A percentile compares a stretch with the other conserved stretches of the same genome.
phyloP scores from a whole-genome alignment of 2,888 invertebrate species.

The Morpho achilles region DNA sequence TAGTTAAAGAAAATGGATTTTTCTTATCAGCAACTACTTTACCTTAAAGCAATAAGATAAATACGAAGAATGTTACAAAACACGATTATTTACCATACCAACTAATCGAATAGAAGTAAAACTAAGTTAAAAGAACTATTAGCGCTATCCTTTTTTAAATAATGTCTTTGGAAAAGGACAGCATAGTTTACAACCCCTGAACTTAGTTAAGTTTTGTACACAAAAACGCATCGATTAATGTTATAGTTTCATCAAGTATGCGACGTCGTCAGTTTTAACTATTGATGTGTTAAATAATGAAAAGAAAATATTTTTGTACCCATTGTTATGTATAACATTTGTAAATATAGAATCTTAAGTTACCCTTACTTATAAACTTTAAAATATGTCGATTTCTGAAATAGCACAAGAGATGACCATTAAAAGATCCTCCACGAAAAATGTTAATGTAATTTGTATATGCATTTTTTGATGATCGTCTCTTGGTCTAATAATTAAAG shows the following conservation, averaged over 20 bases:
- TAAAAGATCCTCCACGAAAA: not conserved
- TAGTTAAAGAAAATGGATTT: too few relatives aligned
- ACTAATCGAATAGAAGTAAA: too few relatives aligned
- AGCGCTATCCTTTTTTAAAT: too few relatives aligned
- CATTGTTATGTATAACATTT: slow-evolving; percentile 15
- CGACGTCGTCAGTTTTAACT: not conserved
- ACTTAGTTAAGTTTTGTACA: too few relatives aligned
- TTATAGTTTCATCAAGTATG: not conserved
- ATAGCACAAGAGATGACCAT: slow-evolving; percentile 4
- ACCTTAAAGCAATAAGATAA: too few relatives aligned
- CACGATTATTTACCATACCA: too few relatives aligned
- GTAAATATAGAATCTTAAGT: slow-evolving; percentile 23
- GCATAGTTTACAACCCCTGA: too few relatives aligned
- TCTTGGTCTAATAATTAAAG: slow-evolving; percentile 49
- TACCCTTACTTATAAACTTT: slow-evolving; percentile 7
- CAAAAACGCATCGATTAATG: too few relatives aligned
- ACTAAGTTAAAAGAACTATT: too few relatives aligned
- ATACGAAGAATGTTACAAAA: too few relatives aligned
- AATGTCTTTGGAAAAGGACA: too few relatives aligned
- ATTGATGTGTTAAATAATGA: slow-evolving; percentile 3
- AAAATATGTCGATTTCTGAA: slow-evolving; percentile 15
- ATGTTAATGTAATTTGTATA: not conserved
- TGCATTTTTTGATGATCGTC: slow-evolving; percentile 28
- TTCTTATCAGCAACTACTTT: too few relatives aligned
- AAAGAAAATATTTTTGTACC: slow-evolving; percentile 18